Evolutionary conservation across 2,888 invertebrate genomes (phyloP), one percentile per base, ranked within the genome.

Genomic region (Pinctada fucata): DNA sequence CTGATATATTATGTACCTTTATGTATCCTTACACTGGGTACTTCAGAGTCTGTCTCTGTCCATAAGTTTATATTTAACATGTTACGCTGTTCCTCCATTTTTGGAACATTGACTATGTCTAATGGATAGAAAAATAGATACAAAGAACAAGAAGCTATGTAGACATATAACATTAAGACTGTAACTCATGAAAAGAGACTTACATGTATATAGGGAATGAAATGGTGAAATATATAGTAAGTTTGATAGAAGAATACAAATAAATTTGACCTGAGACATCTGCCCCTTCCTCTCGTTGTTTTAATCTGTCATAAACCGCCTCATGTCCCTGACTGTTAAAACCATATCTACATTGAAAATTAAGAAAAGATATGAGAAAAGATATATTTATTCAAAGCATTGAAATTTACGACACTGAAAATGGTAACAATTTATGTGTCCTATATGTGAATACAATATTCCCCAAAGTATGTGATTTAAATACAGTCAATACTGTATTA

Each of bases 241-340:
- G 31, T 31, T 31, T 31, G 31, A 31, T 31, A 31, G 31, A 31
- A 31, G 31, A 31, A 31, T 31, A 58, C 13, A 58, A 58, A 58
- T 58, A 58, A 10, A 58, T 58, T 10, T 58, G 58, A 83, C 81
- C 82, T 78, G 77, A 16, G 50, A 79, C 67, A 51, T 70, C 72
- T 5, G 75, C 76, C 52, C 81, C 82, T 65, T 72, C 52, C 58
- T 85, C 82, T 79, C 87, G 81, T 48, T 79, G 71, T 93, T 86
- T 84, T n/a, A 98, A 90, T 86, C 97, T 95, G 72, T 95, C 90
- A 81, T 94, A 94, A 0, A 98, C 97, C 79, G 90, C 92, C 5
- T 95, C 94, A 84, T 98, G 97, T 0, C 99, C 99, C 86, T 97
- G 96, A 93, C 98, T 99, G 92, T 99, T 99, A 91, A 99, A 99